Base-by-base conservation (phyloP, 2,113 vertebrate genomes). In the Rhea americana region DNA sequence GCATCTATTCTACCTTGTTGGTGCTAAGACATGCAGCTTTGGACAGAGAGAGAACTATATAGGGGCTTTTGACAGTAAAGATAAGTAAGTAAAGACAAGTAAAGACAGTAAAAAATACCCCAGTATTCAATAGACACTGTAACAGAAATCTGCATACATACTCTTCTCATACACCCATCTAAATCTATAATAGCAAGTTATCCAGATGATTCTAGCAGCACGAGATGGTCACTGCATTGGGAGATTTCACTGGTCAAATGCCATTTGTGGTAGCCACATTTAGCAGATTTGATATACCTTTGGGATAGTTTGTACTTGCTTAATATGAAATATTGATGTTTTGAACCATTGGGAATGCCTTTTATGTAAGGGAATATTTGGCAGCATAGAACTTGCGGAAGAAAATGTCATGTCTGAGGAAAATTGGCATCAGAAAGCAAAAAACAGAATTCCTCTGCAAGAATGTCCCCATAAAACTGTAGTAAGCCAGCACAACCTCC, bases 341-440 rank as follows among this genome's bases (percentile, higher is more conserved):
- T 70, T 75, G 61, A 41, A n/a, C 51, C 20, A 32, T 11, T 58
- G 30, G 20, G 25, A 15, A 67, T 43, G 53, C n/a, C 15, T 48
- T 58, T 58, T 14, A 20, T 76, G 18, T 58, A 26, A 83, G 7
- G 24, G 43, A 0, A 0, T n/a, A 72, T 28, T 24, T 35, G 15
- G 7, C 22, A 53, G 22, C 28, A 39, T 2, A 77, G n/a, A 89
- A 25, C 13, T 77, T 21, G 56, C 30, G 58, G n/a, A 63, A 7
- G 48, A 76, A 80, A 81, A 37, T 63, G 53, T 53, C n/a, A 47
- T 47, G 45, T 47, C 45, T 47, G 17, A 47, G 45, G 45, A 3
- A 77, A 61, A 71, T 9, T 17, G 7, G 3, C 45, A 51, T 12
- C 35, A 76, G 85, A 79, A 75, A 58, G 11, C 8, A 72, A 7